These are phyloP conservation scores for Drosophila dunni DNA, from an alignment of 1,140 invertebrate species.

Conservation along the genomic window DNA sequence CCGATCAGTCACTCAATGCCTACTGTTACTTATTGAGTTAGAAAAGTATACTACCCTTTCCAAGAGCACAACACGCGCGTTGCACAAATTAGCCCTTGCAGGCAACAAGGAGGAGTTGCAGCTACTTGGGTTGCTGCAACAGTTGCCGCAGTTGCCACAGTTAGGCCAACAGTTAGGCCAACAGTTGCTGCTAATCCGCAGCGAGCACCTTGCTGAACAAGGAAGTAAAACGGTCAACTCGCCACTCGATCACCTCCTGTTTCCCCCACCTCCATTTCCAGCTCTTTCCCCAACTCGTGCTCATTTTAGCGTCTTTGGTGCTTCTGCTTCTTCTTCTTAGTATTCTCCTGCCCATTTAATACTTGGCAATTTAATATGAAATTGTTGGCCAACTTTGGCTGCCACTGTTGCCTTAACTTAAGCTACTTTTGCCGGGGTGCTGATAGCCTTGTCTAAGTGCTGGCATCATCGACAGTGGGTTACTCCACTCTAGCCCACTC, in stretches of 20 bases:
- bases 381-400: conserved; percentile 79
- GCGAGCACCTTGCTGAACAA: conserved; percentile 73
- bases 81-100: conserved; percentile 80
- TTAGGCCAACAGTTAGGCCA: conserved; percentile 14
- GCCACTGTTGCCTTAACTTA: conserved; percentile 37
- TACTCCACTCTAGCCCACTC: conserved; percentile 38
- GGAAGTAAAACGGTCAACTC: conserved; percentile 71
- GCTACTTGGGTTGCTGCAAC: conserved; percentile 10
- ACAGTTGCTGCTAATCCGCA: conserved; percentile 64
- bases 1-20: too few species aligned
- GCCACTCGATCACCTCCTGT: conserved; percentile 19
- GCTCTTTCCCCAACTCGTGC: background rate
- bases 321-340: conserved; percentile 15
- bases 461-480: conserved; percentile 66
- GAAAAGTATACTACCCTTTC: background rate
- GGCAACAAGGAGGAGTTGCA: conserved; percentile 46
- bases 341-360: conserved; percentile 72
- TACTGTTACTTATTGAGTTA: background rate
- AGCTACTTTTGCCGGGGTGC: conserved; percentile 59
- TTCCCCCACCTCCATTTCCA: background rate
- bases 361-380: conserved; percentile 82
- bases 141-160: conserved; percentile 27
- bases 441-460: conserved; percentile 83
- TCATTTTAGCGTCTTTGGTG: background rate
- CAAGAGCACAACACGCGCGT: conserved; percentile 40